Base-by-base conservation (phyloP, 2,888 invertebrate genomes). In the Cosmopolites sordidus region DNA sequence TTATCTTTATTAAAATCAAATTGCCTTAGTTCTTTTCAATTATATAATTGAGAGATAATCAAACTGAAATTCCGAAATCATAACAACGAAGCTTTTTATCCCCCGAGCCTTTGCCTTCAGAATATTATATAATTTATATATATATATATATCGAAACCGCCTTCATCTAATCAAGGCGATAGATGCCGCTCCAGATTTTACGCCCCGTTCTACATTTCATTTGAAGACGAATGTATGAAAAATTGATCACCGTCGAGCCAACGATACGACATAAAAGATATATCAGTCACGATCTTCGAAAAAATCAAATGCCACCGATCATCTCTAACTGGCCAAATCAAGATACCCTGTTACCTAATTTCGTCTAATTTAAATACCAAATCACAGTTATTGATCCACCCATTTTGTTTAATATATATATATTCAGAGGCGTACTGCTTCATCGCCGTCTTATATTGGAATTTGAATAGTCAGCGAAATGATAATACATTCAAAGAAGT, bases 231-330 rank as follows among this genome's bases (percentile, higher is more conserved):
- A 33, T 9, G 11, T 5, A 22, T 22, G 22, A 22, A 22, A 22
- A 22, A 22, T 22, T 8, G 22, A 22, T 22, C 22, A 8, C 4
- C 22, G 3, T 22, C 22, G 22, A 22, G 22, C 22, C 4, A 3
- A 8, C 22, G 8, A 3, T 22, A 22, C 4, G 22, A 22, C 22
- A 22, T 22, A 22, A 33, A 12, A 33, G 33, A 42, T 39, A 46
- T 40, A 17, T 47, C 22, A 53, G 47, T 53, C 52, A 53, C 48
- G 52, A 53, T 53, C 39, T 47, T 43, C 18, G 38, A 48, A 48
- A 40, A 22, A 22, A 43, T 43, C 43, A 53, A 53, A 48, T 48
- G 48, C 43, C 52, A 53, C 40, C 46, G 52, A 47, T 48, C 52
- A 53, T 53, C 48, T 43, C 47, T 43, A 43, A 53, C 43, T 42